A percentile compares a stretch with the other conserved stretches of the same genome.
These are phyloP conservation scores for Mesocricetus auratus DNA, from an alignment of 2,113 vertebrate species.

Conservation along the genomic window DNA sequence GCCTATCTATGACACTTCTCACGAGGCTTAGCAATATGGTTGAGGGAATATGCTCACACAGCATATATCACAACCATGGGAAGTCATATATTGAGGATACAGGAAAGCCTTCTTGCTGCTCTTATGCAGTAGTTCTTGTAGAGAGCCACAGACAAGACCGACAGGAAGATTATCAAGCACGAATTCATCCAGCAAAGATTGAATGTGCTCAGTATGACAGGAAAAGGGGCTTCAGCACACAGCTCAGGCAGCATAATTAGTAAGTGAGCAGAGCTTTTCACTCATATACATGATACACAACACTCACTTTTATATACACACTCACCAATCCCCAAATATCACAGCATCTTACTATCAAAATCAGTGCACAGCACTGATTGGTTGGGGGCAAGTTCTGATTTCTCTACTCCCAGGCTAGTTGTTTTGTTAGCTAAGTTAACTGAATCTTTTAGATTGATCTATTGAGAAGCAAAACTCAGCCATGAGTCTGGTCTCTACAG, in stretches of 20 bases:
- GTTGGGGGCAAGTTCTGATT: neutral
- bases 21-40: neutral
- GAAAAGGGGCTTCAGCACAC: neutral
- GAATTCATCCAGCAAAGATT: neutral
- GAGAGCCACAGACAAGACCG: neutral
- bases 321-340: neutral
- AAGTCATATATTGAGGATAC: slow-evolving; percentile 30
- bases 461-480: slow-evolving; percentile 61
- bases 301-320: neutral
- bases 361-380: neutral
- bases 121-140: neutral
- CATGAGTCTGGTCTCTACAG: slow-evolving; percentile 83
- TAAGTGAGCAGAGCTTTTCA: slow-evolving; percentile 16
- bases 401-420: neutral
- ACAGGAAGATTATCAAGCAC: neutral
- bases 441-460: slow-evolving; percentile 19
- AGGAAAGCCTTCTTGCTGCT: neutral
- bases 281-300: neutral
- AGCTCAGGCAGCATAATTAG: neutral
- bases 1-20: slow-evolving; percentile 9
- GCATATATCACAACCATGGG: neutral
- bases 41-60: neutral
- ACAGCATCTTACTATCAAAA: neutral
- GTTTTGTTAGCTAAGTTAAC: slow-evolving; percentile 1
- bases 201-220: neutral